Evolutionary conservation across 2,113 vertebrate genomes (phyloP).

Genomic region (Ailuropoda melanoleuca): DNA sequence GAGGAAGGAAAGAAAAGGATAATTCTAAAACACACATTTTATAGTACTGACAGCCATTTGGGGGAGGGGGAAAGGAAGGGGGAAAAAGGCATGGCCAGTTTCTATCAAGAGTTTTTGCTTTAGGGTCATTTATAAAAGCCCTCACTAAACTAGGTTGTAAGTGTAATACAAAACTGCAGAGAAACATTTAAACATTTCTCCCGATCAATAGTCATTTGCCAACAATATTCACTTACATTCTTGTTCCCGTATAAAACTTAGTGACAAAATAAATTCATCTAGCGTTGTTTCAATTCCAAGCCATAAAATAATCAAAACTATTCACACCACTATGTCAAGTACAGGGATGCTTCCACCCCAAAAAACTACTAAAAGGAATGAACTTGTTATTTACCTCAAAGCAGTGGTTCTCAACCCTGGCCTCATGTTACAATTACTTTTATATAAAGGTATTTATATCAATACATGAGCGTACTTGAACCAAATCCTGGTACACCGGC

Average conservation of each 20-base stretch:
- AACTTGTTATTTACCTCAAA: conserved; percentile 28
- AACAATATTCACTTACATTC: conserved; percentile 83
- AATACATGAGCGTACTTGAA: not conserved
- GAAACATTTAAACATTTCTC: conserved; percentile 84
- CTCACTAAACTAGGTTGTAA: conserved; percentile 83
- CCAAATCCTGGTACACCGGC: not conserved
- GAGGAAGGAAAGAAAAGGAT: conserved; percentile 30
- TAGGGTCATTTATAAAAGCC: conserved; percentile 85
- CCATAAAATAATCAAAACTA: conserved; percentile 62
- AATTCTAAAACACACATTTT: conserved; percentile 62
- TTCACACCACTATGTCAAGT: conserved; percentile 25
- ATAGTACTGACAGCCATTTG: conserved; percentile 63
- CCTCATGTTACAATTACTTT: not conserved
- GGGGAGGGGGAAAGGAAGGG: not conserved
- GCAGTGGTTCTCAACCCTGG: not conserved
- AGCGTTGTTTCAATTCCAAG: conserved; percentile 52
- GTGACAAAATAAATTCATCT: conserved; percentile 78
- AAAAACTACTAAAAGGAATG: not conserved
- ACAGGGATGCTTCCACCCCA: conserved; percentile 9
- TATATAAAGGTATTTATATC: not conserved
- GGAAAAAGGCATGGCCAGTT: conserved; percentile 56
- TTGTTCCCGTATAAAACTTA: conserved; percentile 79
- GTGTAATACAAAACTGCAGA: conserved; percentile 81
- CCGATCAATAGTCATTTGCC: conserved; percentile 86
- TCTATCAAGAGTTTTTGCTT: conserved; percentile 82